Evolutionary conservation across 2,113 vertebrate genomes (phyloP).

Genomic region (Eublepharis macularius): DNA sequence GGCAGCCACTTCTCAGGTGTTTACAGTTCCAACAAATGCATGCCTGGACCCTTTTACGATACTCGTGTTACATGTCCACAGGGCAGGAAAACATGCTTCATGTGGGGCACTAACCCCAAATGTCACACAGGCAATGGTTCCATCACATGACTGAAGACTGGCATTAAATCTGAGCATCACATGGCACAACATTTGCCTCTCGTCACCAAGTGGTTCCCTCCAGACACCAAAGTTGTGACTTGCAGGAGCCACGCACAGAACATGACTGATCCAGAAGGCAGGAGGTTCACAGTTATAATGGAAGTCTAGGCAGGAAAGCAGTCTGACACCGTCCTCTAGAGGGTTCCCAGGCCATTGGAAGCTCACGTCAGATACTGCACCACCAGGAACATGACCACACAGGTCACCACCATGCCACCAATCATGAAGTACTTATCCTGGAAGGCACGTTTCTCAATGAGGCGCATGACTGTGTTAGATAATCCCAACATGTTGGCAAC

Average conservation of each 20-base stretch:
- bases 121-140: neutral
- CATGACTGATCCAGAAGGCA: conserved; percentile 33
- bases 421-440: conserved; percentile 98
- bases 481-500: conserved; percentile 96
- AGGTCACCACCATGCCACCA: conserved; percentile 93
- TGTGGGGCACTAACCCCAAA: fast-evolving
- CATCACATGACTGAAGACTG: neutral
- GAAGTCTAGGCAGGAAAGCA: conserved; percentile 18
- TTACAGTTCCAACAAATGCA: neutral
- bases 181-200: neutral
- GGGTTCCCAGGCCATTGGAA: fast-evolving
- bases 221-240: neutral
- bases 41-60: neutral
- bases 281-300: conserved; percentile 20
- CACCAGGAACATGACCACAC: conserved; percentile 88
- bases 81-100: neutral
- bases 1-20: neutral
- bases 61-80: neutral
- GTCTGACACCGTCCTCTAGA: conserved; percentile 1
- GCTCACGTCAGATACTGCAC: conserved; percentile 93
- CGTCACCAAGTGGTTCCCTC: neutral
- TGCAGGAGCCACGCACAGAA: neutral
- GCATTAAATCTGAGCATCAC: neutral
- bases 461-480: conserved; percentile 96
- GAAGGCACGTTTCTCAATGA: conserved; percentile 93